These are phyloP conservation scores for Motacilla alba DNA, from an alignment of 2,113 vertebrate species.

Conservation along the genomic window DNA sequence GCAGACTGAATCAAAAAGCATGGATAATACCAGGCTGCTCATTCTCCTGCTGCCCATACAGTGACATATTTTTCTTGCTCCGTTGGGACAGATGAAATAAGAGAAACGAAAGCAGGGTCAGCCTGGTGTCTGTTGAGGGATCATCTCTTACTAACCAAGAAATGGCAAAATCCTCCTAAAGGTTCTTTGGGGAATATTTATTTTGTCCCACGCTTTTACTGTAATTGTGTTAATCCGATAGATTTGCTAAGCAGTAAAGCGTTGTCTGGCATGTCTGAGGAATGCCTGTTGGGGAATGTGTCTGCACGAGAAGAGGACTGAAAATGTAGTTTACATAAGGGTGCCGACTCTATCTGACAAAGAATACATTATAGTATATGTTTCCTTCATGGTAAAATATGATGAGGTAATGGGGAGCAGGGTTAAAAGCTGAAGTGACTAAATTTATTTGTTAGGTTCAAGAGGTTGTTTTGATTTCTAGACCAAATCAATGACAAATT, in stretches of 20 bases:
- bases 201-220: constrained; percentile 4
- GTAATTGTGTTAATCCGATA: constrained; percentile 49
- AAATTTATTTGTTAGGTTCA: constrained; percentile 46
- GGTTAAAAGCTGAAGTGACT: constrained; percentile 47
- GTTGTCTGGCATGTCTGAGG: constrained; percentile 21
- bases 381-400: constrained; percentile 55
- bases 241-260: constrained; percentile 44
- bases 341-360: constrained; percentile 34
- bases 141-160: constrained; percentile 54
- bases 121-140: constrained; percentile 42
- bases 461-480: constrained; percentile 35
- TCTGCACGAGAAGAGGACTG: constrained; percentile 45
- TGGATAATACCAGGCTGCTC: constrained; percentile 20
- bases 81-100: background rate
- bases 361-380: constrained; percentile 45
- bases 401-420: constrained; percentile 56
- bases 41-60: background rate
- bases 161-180: constrained; percentile 43
- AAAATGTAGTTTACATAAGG: constrained; percentile 53
- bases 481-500: background rate
- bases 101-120: background rate
- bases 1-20: background rate
- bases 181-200: constrained; percentile 33
- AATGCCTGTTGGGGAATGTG: constrained; percentile 19
- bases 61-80: constrained; percentile 41